Conservation (phyloP, 2,888 invertebrate species). For the Phania funesta region DNA sequence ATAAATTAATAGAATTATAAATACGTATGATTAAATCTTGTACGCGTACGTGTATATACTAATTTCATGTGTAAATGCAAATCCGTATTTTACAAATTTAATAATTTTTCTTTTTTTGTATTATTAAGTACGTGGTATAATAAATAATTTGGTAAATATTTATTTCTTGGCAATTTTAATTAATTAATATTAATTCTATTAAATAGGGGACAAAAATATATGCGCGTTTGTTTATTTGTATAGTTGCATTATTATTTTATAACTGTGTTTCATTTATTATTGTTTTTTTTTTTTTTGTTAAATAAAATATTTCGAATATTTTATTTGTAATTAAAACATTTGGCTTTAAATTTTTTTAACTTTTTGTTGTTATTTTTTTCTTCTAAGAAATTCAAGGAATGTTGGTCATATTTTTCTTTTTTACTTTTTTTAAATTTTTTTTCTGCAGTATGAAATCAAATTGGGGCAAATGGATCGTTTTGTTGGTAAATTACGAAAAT, state of each 20-base stretch:
- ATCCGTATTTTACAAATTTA: constrained; percentile 18
- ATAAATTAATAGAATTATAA: constrained; percentile 51
- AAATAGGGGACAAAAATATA: constrained; percentile 51
- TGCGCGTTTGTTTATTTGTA: constrained; percentile 23
- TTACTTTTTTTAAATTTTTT: constrained; percentile 13
- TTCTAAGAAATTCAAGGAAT: constrained; percentile 56
- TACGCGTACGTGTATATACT: constrained; percentile 11
- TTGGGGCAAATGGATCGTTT: constrained; percentile 27
- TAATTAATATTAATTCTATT: constrained; percentile 21
- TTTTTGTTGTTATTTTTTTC: constrained; percentile 17
- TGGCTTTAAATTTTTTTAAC: constrained; percentile 28
- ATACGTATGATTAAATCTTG: constrained; percentile 27
- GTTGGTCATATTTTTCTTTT: constrained; percentile 25
- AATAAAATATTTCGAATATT: constrained; percentile 37
- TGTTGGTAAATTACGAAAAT: constrained; percentile 30
- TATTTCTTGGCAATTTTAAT: constrained; percentile 4
- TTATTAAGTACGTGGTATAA: constrained; percentile 48
- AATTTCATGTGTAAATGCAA: constrained; percentile 38
- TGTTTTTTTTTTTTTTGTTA: constrained; percentile 1
- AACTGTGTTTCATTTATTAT: constrained; percentile 20
- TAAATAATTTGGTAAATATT: constrained; percentile 44
- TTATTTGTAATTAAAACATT: constrained; percentile 53
- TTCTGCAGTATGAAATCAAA: constrained; percentile 58
- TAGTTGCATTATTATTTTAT: constrained; percentile 4
- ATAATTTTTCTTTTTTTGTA: constrained; percentile 16